Percentiles rank a stretch among this genome's conserved stretches.
Conservation (phyloP, 2,888 invertebrate species). For the Aporophyla lueneburgensis region DNA sequence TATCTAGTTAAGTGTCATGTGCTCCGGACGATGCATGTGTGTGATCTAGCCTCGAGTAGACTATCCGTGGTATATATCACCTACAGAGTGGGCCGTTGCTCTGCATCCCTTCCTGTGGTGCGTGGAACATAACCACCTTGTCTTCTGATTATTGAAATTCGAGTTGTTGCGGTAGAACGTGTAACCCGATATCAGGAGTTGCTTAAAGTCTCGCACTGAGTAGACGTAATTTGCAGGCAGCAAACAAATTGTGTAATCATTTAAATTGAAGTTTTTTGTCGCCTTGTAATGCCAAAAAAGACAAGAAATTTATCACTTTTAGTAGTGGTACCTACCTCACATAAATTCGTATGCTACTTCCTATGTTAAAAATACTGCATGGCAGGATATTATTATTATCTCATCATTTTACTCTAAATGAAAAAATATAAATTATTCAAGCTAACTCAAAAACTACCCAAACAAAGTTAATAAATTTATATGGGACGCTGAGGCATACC, state of each 20-base stretch:
- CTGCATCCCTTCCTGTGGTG: constrained; percentile 31
- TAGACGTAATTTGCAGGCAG: constrained; percentile 24
- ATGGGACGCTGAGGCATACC: too few species aligned
- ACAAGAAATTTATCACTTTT: too few species aligned
- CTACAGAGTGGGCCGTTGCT: constrained; percentile 9
- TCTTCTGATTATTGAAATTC: not conserved
- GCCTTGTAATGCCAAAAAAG: not conserved
- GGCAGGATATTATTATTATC: too few species aligned
- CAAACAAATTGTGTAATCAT: not conserved
- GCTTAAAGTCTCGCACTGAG: constrained; percentile 29
- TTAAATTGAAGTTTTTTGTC: not conserved
- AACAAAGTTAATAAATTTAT: too few species aligned
- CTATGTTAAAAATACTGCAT: too few species aligned
- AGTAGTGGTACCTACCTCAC: too few species aligned
- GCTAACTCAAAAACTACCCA: too few species aligned
- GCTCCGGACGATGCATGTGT: constrained; percentile 9
- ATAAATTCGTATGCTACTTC: too few species aligned
- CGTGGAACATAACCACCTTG: constrained; percentile 40
- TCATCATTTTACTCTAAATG: too few species aligned
- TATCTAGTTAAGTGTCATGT: not conserved
- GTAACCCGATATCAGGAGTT: constrained; percentile 34
- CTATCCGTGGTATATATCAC: not conserved
- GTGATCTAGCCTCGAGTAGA: constrained; percentile 1
- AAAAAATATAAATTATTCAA: too few species aligned
- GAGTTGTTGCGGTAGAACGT: constrained; percentile 21